Evolutionary conservation across 92 coral and sea anemone species (phyloP), one percentile per base, ranked within the genome.

Genomic region (Parazoanthus atlanticus): DNA sequence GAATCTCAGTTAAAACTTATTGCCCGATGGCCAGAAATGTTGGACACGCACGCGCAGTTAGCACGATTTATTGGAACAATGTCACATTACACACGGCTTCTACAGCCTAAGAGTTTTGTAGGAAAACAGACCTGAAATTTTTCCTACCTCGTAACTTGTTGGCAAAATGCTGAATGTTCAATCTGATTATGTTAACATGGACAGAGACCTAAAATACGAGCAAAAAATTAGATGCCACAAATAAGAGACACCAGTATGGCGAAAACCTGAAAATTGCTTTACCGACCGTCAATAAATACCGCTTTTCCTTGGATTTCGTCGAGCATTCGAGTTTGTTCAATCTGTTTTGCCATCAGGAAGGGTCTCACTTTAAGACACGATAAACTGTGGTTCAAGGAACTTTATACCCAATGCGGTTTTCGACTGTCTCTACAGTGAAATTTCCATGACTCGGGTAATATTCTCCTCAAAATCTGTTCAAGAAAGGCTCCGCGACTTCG

Each of bases 321-420:
- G 78, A 70, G n/a, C 81, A 12, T 46, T 11, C 81, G 23, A 74
- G 8, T 74, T 85, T 85, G 81, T 85, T 85, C 88, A 85, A 17
- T 85, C 71, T 69, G 73, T 47, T 73, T 74, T 49, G 29, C 65
- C 56, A 28, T 15, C n/a, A 8, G n/a, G 64, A 32, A 40, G 47
- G 61, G 79, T 79, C 38, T 5, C 8, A 41, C 47, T 85, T 73
- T 85, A 74, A 73, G 88, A 74, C 31, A 19, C 73, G n/a, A 79
- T 52, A 26, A 74, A 1, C 74, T 67, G 67, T 28, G 40, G 32
- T 85, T 6, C 78, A 4, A 5, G 3, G 43, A 16, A 3, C 9
- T 73, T 73, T 31, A 4, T 33, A 73, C 2, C 78, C 78, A 12
- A 8, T 73, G 78, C 78, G 46, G 46, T 73, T 17, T 73, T 73